Evolutionary conservation across 2,797 vertebrate genomes (phyloP), one percentile per base, ranked within the genome.

Genomic region (Peromyscus attwateri): DNA sequence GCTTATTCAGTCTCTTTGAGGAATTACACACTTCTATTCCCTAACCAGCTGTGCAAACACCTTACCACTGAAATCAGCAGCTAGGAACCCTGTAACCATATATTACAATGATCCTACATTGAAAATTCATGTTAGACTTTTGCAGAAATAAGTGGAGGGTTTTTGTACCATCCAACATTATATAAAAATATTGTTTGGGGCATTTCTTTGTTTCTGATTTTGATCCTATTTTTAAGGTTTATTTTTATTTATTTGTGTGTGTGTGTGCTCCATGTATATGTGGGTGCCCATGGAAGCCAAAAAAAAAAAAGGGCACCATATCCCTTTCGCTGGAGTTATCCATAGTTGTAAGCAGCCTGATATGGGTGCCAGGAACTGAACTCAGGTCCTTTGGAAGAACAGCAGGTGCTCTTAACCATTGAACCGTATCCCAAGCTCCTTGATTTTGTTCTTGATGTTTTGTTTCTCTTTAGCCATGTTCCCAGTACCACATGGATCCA

Each of bases 1-100:
- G 29, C 29, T 97, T 82, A 94, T 98, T 97, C 96, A 93, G 13
- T 46, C 96, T 75, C 71, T 97, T 85, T 94, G 92, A 96, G 46
- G 80, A 95, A 95, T 90, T 52, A 92, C 77, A 68, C 25, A 25
- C n/a, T 85, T 95, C 80, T 95, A 25, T 88, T 93, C 60, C 68
- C 94, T 90, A 96, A 90, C 3, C 37, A 87, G 92, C 94, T 94
- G 95, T 60, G 46, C 77, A 94, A 97, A 88, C 40, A 75, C 17
- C 84, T 1, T 12, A 55, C 23, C 95, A 62, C 62, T 76, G 77
- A 92, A 62, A 83, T 90, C 23, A 93, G 82, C 6, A 96, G 75
- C 97, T 96, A 89, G 88, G 11, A 16, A 87, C 3, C 34, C 25
- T 82, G 23, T 57, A 94, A 40, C 14, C 37, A 37, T 68, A 89